Evolutionary conservation across 1,140 invertebrate genomes (phyloP).

Genomic region (Bicyclus anynana): DNA sequence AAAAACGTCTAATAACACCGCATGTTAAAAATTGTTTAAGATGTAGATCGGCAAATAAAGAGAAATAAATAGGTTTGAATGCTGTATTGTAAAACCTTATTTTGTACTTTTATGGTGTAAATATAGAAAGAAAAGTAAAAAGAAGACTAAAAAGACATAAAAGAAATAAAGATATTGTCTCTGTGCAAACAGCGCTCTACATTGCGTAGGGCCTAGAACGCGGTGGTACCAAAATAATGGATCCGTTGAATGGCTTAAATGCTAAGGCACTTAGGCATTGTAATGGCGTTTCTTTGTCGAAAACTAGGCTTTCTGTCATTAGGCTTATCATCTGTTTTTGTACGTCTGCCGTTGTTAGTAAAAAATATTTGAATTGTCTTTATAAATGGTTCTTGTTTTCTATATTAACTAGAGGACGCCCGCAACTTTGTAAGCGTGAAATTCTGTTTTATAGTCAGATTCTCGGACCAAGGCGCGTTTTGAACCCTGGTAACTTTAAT

Average conservation of each 20-base stretch:
- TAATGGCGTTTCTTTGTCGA: slow-evolving; percentile 38
- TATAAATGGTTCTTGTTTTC: background rate
- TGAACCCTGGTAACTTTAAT: too few relatives aligned
- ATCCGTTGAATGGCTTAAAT: slow-evolving; percentile 30
- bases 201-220: slow-evolving; percentile 44
- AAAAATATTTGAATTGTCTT: background rate
- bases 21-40: too few relatives aligned
- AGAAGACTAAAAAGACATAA: background rate
- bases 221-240: slow-evolving; percentile 62
- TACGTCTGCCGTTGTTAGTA: background rate
- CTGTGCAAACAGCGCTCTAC: slow-evolving; percentile 6
- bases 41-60: too few relatives aligned
- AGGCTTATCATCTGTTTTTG: slow-evolving; percentile 17
- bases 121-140: too few relatives aligned
- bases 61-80: too few relatives aligned
- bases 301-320: slow-evolving; percentile 42
- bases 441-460: too few relatives aligned
- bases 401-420: too few relatives aligned
- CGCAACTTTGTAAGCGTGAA: too few relatives aligned
- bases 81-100: too few relatives aligned
- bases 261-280: slow-evolving; percentile 28
- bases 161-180: background rate
- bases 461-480: too few relatives aligned
- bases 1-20: too few relatives aligned
- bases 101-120: too few relatives aligned